These are phyloP conservation scores for Metallyticus violacea DNA, from an alignment of 2,888 invertebrate species.

Conservation along the genomic window DNA sequence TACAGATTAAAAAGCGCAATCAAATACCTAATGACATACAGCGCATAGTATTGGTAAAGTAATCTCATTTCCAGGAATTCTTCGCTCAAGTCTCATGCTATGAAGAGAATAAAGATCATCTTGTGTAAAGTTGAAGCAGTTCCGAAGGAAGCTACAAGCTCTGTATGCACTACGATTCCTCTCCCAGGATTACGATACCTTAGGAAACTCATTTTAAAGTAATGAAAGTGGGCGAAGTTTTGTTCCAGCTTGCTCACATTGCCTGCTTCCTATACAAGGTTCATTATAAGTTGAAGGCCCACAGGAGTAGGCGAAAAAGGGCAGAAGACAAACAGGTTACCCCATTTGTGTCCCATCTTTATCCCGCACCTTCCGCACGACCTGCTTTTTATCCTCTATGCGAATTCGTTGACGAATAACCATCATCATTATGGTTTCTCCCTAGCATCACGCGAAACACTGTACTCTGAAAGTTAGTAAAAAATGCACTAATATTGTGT, in stretches of 20 bases:
- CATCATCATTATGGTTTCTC: too few species aligned
- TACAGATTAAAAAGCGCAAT: neutral
- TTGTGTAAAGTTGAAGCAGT: neutral
- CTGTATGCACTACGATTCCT: neutral
- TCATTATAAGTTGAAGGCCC: neutral
- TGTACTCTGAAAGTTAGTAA: too few species aligned
- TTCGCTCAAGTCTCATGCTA: neutral
- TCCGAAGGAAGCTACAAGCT: neutral
- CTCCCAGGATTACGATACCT: neutral
- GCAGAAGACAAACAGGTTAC: too few species aligned
- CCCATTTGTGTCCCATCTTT: neutral
- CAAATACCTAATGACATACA: neutral
- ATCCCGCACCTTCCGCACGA: neutral
- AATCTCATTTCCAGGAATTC: too few species aligned
- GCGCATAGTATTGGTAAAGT: neutral
- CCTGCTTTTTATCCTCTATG: neutral
- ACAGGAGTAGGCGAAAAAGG: neutral
- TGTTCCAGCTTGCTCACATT: neutral
- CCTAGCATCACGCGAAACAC: too few species aligned
- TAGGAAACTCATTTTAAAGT: neutral
- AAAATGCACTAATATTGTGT: too few species aligned
- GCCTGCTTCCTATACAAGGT: neutral
- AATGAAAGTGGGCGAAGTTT: neutral
- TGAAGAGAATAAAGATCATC: neutral
- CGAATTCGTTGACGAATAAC: too few species aligned